Percentiles rank a stretch among this genome's conserved stretches.
Conservation (phyloP, 1,140 invertebrate species). For the Triops cancriformis region DNA sequence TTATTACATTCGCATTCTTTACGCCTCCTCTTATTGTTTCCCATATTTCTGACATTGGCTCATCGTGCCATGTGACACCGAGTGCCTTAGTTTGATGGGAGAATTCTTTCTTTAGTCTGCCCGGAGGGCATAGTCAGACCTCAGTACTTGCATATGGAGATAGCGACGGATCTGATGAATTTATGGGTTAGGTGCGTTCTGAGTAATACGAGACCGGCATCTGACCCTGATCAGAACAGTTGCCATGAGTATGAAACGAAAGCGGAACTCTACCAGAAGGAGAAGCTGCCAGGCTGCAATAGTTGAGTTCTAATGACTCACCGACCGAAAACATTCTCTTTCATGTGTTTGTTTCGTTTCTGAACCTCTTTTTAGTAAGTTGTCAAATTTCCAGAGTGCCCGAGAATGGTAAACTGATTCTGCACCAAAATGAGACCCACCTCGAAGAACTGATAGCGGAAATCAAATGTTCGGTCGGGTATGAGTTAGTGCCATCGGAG, state of each 20-base stretch:
- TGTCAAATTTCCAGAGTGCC: not conserved
- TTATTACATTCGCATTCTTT: too few relatives aligned
- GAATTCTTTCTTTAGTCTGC: not conserved
- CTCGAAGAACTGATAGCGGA: not conserved
- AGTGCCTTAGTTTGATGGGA: not conserved
- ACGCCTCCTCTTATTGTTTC: too few relatives aligned
- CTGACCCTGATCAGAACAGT: not conserved
- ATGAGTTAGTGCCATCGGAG: slow-evolving; percentile 12
- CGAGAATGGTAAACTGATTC: not conserved
- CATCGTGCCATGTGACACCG: too few relatives aligned
- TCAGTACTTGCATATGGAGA: not conserved
- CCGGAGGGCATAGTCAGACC: not conserved
- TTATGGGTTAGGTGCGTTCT: not conserved
- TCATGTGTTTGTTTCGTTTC: too few relatives aligned
- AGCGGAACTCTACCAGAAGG: not conserved
- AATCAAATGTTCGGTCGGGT: not conserved
- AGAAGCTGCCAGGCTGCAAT: not conserved
- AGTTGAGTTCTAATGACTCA: not conserved
- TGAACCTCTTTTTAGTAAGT: not conserved
- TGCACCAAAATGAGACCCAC: not conserved
- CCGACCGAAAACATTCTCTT: not conserved
- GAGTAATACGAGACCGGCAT: not conserved
- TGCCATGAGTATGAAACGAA: not conserved
- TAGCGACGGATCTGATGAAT: not conserved
- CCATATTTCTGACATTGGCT: too few relatives aligned